These are phyloP conservation scores for Chelidonichthys spinosus DNA, from an alignment of 2,797 vertebrate species.

Conservation along the genomic window DNA sequence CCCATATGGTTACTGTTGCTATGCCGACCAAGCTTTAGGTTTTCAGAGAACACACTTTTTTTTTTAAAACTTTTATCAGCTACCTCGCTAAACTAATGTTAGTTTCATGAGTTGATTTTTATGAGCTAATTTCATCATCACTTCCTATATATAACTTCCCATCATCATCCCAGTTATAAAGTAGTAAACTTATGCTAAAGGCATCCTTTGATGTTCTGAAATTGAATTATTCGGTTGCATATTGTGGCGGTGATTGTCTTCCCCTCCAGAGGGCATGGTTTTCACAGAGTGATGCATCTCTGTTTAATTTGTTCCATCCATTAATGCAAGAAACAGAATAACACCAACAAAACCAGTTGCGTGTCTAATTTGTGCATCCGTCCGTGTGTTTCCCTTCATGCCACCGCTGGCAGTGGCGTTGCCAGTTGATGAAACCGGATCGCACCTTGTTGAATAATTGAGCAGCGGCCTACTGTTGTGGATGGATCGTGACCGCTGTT, in stretches of 20 bases:
- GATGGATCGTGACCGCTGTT: constrained; percentile 73
- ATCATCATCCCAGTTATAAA: too few relatives aligned
- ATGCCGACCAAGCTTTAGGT: background rate
- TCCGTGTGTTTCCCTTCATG: constrained; percentile 39
- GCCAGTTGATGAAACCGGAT: constrained; percentile 75
- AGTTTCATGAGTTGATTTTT: background rate
- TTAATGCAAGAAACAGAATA: background rate
- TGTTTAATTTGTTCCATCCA: too few relatives aligned
- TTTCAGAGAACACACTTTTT: background rate
- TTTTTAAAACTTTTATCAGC: background rate
- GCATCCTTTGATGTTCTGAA: too few relatives aligned
- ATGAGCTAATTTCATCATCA: too few relatives aligned
- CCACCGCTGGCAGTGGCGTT: constrained; percentile 39
- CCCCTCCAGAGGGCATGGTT: too few relatives aligned
- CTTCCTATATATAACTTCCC: too few relatives aligned
- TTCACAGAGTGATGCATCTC: too few relatives aligned
- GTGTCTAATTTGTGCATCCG: constrained; percentile 12
- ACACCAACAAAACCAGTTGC: background rate
- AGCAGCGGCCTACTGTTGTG: constrained; percentile 61
- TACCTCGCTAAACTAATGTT: background rate
- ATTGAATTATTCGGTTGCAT: too few relatives aligned
- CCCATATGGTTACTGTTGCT: background rate
- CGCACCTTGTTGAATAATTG: constrained; percentile 77
- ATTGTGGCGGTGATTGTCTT: too few relatives aligned
- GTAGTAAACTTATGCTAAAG: too few relatives aligned